Conservation (phyloP, 2,797 vertebrate genomes). For the Tenualosa thibaudeaui region DNA sequence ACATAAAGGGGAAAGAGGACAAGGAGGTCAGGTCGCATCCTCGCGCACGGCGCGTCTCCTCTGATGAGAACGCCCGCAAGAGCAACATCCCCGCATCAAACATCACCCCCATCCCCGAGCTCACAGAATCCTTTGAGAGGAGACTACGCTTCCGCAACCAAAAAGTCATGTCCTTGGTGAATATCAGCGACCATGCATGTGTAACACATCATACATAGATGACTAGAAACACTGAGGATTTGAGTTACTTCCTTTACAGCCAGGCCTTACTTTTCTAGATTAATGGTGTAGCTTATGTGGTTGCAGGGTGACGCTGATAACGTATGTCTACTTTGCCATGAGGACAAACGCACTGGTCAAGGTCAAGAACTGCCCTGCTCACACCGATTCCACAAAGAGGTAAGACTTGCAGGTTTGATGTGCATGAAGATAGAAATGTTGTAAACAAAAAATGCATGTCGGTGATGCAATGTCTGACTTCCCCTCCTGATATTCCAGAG, state of each 20-base stretch:
- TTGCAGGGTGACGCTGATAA: conserved; percentile 63
- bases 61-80: conserved; percentile 71
- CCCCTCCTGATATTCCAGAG: too few relatives aligned
- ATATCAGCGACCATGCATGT: conserved; percentile 43
- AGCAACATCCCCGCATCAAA: conserved; percentile 61
- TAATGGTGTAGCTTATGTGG: conserved; percentile 31
- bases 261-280: neutral
- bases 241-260: neutral
- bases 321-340: conserved; percentile 67
- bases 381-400: conserved; percentile 75
- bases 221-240: too few relatives aligned
- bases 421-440: neutral
- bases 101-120: conserved; percentile 80
- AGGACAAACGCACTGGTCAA: conserved; percentile 60
- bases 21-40: conserved; percentile 70
- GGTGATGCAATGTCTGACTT: neutral
- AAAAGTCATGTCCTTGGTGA: conserved; percentile 76
- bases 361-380: conserved; percentile 67
- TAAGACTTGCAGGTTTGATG: conserved; percentile 32
- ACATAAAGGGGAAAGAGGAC: conserved; percentile 74
- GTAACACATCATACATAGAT: too few relatives aligned
- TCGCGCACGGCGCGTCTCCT: conserved; percentile 71
- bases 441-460: neutral
- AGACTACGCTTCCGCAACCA: conserved; percentile 76
- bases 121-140: conserved; percentile 82